phyloP scores from a whole-genome alignment of 2,113 vertebrate species.

The Lampris incognitus region DNA sequence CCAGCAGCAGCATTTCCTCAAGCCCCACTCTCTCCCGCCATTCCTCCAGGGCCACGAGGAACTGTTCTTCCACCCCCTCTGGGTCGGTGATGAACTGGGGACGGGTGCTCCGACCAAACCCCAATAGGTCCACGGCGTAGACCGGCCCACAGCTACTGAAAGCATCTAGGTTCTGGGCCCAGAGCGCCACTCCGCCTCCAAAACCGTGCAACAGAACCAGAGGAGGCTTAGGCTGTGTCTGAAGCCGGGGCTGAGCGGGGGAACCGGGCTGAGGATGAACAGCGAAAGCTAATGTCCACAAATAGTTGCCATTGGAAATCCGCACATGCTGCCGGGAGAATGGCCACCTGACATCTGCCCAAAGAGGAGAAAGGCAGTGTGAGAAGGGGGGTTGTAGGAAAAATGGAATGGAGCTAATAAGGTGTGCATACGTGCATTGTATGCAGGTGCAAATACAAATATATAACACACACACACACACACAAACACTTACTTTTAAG shows the following conservation, averaged over 20 bases:
- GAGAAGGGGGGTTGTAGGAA: neutral
- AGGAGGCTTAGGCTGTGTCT: conserved; percentile 76
- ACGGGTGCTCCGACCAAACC: conserved; percentile 93
- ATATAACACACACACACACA: neutral
- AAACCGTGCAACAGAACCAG: conserved; percentile 94
- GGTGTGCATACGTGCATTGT: neutral
- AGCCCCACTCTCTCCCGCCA: conserved; percentile 89
- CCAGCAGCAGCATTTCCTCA: conserved; percentile 90
- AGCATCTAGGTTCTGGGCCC: conserved; percentile 92
- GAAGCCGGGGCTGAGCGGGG: neutral
- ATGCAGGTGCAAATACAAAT: neutral
- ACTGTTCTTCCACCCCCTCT: conserved; percentile 88
- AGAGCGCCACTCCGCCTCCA: conserved; percentile 92
- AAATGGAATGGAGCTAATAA: neutral
- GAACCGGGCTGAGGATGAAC: conserved; percentile 14
- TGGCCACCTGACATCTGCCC: conserved; percentile 82
- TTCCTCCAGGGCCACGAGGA: conserved; percentile 90
- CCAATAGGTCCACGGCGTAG: conserved; percentile 91
- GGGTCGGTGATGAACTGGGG: conserved; percentile 86
- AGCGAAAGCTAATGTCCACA: conserved; percentile 91
- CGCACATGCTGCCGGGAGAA: conserved; percentile 87
- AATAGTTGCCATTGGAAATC: conserved; percentile 87
- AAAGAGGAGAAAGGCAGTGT: conserved; percentile 17
- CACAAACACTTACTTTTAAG: conserved; percentile 86
- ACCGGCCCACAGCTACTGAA: conserved; percentile 86